Evolutionary conservation across 2,113 vertebrate genomes (phyloP).

Genomic region (Erythrocercus mccallii): DNA sequence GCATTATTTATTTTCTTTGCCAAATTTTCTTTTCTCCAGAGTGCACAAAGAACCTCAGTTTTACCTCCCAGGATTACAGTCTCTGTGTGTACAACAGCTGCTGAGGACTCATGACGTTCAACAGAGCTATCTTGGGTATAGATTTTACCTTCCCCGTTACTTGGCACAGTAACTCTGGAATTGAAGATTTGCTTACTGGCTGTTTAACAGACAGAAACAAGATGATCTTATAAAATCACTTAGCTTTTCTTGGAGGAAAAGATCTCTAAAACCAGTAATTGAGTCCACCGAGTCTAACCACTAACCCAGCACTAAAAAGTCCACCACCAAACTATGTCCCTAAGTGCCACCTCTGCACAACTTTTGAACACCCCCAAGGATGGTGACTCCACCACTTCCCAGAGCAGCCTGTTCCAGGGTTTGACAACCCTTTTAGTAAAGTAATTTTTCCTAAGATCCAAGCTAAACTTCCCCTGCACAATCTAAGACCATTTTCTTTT

Average conservation of each 20-base stretch:
- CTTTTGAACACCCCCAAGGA: neutral
- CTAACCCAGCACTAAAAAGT: neutral
- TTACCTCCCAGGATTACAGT: neutral
- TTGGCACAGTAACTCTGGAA: neutral
- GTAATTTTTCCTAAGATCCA: neutral
- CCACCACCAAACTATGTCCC: neutral
- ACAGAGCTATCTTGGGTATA: neutral
- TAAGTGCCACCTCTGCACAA: rapidly evolving
- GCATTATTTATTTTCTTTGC: neutral
- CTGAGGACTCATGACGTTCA: neutral
- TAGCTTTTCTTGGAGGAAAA: neutral
- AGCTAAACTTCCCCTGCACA: neutral
- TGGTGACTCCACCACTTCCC: neutral
- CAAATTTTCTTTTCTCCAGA: neutral
- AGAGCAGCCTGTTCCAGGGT: neutral
- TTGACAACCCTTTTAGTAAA: neutral
- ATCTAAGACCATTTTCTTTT: neutral
- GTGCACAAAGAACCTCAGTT: neutral
- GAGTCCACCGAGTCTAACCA: rapidly evolving
- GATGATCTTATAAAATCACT: neutral
- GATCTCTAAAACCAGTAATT: neutral
- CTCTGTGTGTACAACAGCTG: neutral
- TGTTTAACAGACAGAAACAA: neutral
- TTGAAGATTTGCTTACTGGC: neutral
- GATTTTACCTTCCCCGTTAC: neutral